Evolutionary conservation across 2,113 vertebrate species (phyloP).

Genomic region (Centropus unirufus): DNA sequence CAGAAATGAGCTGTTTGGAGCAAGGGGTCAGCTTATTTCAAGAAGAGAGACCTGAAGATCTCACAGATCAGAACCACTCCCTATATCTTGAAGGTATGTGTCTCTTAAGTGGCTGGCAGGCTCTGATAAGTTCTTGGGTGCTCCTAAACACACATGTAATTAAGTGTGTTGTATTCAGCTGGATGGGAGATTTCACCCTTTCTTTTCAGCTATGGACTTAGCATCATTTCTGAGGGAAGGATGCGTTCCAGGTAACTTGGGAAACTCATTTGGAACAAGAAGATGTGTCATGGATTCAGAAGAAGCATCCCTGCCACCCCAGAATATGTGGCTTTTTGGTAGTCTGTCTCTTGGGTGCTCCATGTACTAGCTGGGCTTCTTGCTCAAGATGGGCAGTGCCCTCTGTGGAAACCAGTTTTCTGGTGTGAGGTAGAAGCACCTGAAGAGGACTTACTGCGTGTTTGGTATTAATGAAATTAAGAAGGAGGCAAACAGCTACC

Average conservation of each 20-base stretch:
- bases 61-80: background rate
- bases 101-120: background rate
- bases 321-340: fast-evolving
- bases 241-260: background rate
- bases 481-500: background rate
- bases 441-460: fast-evolving
- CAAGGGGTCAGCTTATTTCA: background rate
- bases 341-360: background rate
- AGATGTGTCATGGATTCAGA: background rate
- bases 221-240: background rate
- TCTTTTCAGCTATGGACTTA: background rate
- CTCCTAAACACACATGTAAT: background rate
- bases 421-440: background rate
- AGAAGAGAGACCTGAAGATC: background rate
- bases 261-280: background rate
- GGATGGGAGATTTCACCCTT: background rate
- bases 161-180: background rate
- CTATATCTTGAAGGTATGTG: fast-evolving
- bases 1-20: background rate
- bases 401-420: background rate
- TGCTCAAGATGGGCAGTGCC: background rate
- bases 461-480: background rate
- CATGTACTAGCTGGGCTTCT: background rate
- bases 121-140: background rate
- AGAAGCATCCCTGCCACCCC: background rate